Conservation (phyloP, 2,888 invertebrate genomes). For the Aphidius colemani region DNA sequence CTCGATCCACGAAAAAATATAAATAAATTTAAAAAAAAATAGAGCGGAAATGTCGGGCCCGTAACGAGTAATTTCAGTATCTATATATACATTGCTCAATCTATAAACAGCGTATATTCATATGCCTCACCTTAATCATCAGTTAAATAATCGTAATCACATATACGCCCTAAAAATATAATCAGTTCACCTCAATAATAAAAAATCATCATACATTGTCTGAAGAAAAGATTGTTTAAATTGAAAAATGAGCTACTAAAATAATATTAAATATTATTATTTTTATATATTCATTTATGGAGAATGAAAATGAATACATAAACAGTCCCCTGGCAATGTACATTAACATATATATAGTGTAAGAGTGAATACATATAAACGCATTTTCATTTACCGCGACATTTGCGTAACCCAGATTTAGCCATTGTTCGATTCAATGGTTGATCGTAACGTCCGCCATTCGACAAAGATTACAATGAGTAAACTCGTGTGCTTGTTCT, state of each 20-base stretch:
- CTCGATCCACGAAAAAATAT: slow-evolving; percentile 50
- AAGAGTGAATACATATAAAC: slow-evolving; percentile 25
- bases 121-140: slow-evolving; percentile 44
- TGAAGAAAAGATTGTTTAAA: too few species aligned
- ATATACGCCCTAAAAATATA: too few species aligned
- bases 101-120: not conserved
- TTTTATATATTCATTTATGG: too few species aligned
- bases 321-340: not conserved
- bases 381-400: slow-evolving; percentile 57
- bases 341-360: not conserved
- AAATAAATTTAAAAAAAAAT: slow-evolving; percentile 45
- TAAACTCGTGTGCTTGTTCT: slow-evolving; percentile 22
- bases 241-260: too few species aligned
- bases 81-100: slow-evolving; percentile 28
- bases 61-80: slow-evolving; percentile 40
- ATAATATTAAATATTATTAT: too few species aligned
- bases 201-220: too few species aligned
- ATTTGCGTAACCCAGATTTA: slow-evolving; percentile 59
- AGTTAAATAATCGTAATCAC: too few species aligned
- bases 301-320: too few species aligned
- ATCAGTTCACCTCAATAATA: too few species aligned
- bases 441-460: slow-evolving; percentile 53
- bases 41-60: slow-evolving; percentile 53
- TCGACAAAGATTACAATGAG: slow-evolving; percentile 45
- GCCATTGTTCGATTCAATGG: slow-evolving; percentile 57